Percentiles rank a stretch among this genome's conserved stretches.
These are phyloP conservation scores for Drosophila saltans DNA, from an alignment of 1,140 invertebrate species.

Conservation along the genomic window DNA sequence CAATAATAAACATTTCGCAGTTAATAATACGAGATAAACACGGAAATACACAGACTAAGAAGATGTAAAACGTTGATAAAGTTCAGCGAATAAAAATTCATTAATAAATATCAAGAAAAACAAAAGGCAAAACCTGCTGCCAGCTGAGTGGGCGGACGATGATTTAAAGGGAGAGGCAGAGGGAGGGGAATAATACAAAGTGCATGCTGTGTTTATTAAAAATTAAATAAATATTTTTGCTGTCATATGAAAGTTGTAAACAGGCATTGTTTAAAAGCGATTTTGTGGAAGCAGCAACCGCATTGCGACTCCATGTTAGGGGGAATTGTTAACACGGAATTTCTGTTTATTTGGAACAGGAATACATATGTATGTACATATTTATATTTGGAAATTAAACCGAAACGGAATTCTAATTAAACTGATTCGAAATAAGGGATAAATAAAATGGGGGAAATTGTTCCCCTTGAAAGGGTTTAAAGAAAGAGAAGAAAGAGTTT, in stretches of 20 bases:
- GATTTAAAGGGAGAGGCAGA: background rate
- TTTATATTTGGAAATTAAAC: background rate
- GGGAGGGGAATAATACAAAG: constrained; percentile 16
- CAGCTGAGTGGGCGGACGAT: background rate
- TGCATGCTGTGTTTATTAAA: constrained; percentile 41
- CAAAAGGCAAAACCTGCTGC: constrained; percentile 3
- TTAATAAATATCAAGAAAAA: constrained; percentile 35
- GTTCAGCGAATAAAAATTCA: constrained; percentile 16
- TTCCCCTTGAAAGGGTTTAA: too few species aligned
- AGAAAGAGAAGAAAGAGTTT: too few species aligned
- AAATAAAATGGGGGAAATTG: background rate
- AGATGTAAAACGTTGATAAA: constrained; percentile 44
- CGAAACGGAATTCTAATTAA: background rate
- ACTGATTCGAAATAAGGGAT: background rate
- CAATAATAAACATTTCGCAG: constrained; percentile 62
- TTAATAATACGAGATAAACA: constrained; percentile 46
- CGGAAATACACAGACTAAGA: constrained; percentile 43
- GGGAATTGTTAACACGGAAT: background rate
- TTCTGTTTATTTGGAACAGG: background rate
- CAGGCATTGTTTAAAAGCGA: constrained; percentile 20
- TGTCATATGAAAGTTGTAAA: constrained; percentile 24
- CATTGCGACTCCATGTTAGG: constrained; percentile 16
- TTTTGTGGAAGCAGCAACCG: constrained; percentile 44
- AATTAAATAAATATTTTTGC: constrained; percentile 66
- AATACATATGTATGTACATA: background rate